Evolutionary conservation across 2,888 invertebrate genomes (phyloP).

Genomic region (Acleris emargana): DNA sequence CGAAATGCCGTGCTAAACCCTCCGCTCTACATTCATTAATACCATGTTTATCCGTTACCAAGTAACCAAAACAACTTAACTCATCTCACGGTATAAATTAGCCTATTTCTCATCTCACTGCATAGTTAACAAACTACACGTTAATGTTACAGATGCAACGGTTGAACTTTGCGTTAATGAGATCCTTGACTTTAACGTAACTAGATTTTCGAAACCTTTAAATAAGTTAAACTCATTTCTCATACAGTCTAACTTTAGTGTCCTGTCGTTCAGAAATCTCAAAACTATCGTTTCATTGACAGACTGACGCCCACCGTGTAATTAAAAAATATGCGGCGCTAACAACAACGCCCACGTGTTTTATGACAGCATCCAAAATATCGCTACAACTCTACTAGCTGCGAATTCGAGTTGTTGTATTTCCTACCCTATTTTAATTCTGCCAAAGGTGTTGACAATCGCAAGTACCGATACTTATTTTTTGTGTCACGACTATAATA

Average conservation of each 20-base stretch:
- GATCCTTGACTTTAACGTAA: slow-evolving; percentile 33
- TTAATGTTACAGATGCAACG: slow-evolving; percentile 8
- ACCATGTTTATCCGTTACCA: too few species aligned
- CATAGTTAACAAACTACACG: slow-evolving; percentile 3
- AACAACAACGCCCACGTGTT: slow-evolving; percentile 16
- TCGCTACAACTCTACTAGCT: too few species aligned
- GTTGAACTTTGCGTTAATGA: slow-evolving; percentile 30
- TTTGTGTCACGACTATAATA: not conserved
- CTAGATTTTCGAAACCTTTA: slow-evolving; percentile 17
- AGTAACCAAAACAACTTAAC: too few species aligned
- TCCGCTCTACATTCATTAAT: too few species aligned
- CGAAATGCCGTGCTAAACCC: too few species aligned
- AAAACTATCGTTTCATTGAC: not conserved
- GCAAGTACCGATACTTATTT: not conserved
- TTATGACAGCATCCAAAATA: slow-evolving; percentile 19
- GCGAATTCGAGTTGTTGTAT: not conserved
- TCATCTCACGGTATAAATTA: not conserved
- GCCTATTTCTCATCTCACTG: not conserved
- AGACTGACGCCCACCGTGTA: slow-evolving; percentile 4
- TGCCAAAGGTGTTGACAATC: not conserved
- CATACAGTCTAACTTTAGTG: slow-evolving; percentile 7
- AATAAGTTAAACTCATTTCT: slow-evolving; percentile 17
- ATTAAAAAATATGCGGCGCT: slow-evolving; percentile 14
- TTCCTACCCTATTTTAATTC: not conserved
- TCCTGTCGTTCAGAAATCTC: slow-evolving; percentile 7